Evolutionary conservation across 2,797 vertebrate genomes (phyloP), one percentile per base, ranked within the genome.

Genomic region (Arrhamphus sclerolepis): DNA sequence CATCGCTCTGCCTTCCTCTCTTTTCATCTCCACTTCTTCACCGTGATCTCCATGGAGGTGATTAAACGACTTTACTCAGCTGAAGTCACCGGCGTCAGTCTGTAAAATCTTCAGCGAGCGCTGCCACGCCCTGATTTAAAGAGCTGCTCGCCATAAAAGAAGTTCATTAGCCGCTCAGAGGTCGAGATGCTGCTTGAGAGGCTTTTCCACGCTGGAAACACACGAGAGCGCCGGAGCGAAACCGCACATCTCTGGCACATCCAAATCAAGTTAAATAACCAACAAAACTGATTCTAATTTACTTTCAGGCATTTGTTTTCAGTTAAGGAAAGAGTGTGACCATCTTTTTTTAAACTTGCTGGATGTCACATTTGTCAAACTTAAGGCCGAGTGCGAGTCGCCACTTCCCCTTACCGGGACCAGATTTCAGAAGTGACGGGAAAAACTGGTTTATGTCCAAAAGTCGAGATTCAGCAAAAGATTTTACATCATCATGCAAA

Each of bases 81-180:
- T 58, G 17, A 75, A 71, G 53, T 77, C 70, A 66, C n/a, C 31
- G 10, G 41, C 29, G 71, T 74, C 48, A 57, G 69, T 62, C 17
- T 31, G 56, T 65, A 55, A 77, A 81, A 64, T 16, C 16, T 24
- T 70, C 28, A 50, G 50, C 28, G 58, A 57, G 67, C 57, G 50
- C 51, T 14, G 71, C 67, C 70, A 67, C 72, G 17, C 64, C 63
- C 75, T 64, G 57, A 58, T 84, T 85, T 67, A 69, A 60, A 80
- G 70, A 72, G 73, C 52, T 76, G 48, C 64, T 47, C 0, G 8
- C 72, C 66, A 68, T 77, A 48, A 77, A 85, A 78, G 47, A 63
- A 60, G 54, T 81, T 72, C 61, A 82, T 83, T 79, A 83, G 72
- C 4, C 55, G 38, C 29, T 22, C 54, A 50, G 61, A 26, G 14